Evolutionary conservation across 1,140 invertebrate species (phyloP).

Genomic region (Drosophila prosaltans): DNA sequence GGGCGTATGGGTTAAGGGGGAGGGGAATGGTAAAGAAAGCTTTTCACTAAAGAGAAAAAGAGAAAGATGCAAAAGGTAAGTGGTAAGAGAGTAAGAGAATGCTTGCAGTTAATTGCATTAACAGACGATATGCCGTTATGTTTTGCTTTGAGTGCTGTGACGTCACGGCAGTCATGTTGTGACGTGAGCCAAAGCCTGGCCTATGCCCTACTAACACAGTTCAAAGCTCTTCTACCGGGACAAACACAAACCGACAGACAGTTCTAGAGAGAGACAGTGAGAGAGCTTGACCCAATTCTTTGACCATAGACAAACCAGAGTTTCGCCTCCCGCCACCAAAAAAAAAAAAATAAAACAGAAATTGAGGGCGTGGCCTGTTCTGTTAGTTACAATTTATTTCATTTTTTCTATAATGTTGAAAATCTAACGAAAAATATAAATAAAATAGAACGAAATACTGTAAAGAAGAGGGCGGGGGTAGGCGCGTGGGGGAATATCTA

Average conservation of each 20-base stretch:
- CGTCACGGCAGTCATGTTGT: constrained; percentile 51
- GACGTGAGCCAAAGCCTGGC: constrained; percentile 57
- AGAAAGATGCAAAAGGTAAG: neutral
- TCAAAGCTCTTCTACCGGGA: constrained; percentile 37
- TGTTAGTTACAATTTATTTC: constrained; percentile 1
- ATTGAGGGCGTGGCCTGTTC: constrained; percentile 2
- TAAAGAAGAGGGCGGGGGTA: neutral
- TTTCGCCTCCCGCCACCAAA: neutral
- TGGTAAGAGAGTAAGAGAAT: constrained; percentile 9
- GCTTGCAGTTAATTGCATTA: constrained; percentile 56
- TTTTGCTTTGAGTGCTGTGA: constrained; percentile 31
- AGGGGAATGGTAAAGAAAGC: constrained; percentile 33
- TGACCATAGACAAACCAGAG: constrained; percentile 47
- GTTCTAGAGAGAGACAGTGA: neutral
- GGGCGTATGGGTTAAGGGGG: constrained; percentile 42
- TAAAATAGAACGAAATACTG: neutral
- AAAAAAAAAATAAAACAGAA: neutral
- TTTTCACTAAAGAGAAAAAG: constrained; percentile 12
- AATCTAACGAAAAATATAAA: neutral
- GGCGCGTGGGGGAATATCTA: neutral
- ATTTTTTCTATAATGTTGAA: neutral
- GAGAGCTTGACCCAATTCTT: constrained; percentile 61
- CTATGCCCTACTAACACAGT: constrained; percentile 56
- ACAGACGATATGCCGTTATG: constrained; percentile 21
- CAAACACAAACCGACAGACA: neutral